Conservation (phyloP, 2,113 vertebrate genomes). For the Calyptommatus sinebrachiatus region DNA sequence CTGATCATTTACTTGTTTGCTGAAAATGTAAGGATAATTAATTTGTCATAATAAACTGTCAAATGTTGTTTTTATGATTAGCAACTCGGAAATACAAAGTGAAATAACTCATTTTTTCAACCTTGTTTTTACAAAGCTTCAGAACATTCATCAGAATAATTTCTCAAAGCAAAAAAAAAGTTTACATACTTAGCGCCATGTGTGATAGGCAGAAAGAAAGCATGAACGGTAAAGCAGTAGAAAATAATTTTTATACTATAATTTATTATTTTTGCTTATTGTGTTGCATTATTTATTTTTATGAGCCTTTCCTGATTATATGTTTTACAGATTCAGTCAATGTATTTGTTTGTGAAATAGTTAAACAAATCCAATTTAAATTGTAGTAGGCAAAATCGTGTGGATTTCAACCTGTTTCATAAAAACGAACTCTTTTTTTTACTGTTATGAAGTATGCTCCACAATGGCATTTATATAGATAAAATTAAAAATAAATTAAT, state of each 20-base stretch:
- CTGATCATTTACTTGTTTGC: not conserved
- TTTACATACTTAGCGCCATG: not conserved
- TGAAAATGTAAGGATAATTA: constrained; percentile 3
- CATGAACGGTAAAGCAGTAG: not conserved
- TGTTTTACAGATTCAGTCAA: not conserved
- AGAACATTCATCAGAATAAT: not conserved
- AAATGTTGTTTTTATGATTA: not conserved
- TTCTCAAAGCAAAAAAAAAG: not conserved
- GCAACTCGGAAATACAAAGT: not conserved
- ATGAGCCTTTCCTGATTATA: constrained; percentile 23
- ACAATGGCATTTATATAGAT: constrained; percentile 11
- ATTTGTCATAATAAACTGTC: not conserved
- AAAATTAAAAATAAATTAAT: constrained; percentile 30
- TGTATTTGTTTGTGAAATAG: not conserved
- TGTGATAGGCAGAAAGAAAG: not conserved
- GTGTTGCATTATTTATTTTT: constrained; percentile 3
- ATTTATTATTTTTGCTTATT: not conserved
- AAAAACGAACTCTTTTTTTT: constrained; percentile 1
- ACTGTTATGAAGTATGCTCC: not conserved
- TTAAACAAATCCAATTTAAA: not conserved
- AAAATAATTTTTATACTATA: not conserved
- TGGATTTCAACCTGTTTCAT: constrained; percentile 16
- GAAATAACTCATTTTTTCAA: not conserved
- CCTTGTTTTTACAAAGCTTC: not conserved
- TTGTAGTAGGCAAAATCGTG: not conserved